These are phyloP conservation scores for Argyra leucocephala DNA, from an alignment of 2,888 invertebrate species.

Conservation along the genomic window DNA sequence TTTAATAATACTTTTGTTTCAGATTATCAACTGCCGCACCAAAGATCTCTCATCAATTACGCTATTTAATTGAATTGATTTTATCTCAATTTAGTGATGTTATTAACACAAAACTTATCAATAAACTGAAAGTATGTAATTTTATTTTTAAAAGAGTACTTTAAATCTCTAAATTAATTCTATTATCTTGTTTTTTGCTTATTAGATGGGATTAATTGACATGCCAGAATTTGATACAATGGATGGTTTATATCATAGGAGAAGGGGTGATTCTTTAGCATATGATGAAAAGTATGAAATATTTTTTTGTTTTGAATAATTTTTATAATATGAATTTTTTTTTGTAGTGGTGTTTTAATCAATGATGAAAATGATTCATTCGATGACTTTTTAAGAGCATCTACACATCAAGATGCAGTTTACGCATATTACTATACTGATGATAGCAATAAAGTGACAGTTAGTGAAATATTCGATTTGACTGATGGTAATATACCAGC, in stretches of 20 bases:
- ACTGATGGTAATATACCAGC: constrained; percentile 60
- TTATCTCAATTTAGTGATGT: constrained; percentile 49
- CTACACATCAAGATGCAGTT: constrained; percentile 72
- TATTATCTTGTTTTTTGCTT: constrained; percentile 2
- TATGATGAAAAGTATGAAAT: constrained; percentile 37
- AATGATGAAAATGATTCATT: constrained; percentile 51
- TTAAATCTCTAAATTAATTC: not conserved
- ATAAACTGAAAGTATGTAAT: constrained; percentile 35
- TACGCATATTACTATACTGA: constrained; percentile 89
- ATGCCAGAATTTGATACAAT: constrained; percentile 40
- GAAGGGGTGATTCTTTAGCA: constrained; percentile 36
- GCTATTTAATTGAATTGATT: constrained; percentile 52
- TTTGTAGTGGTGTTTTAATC: constrained; percentile 4
- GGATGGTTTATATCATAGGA: constrained; percentile 38
- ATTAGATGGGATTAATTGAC: constrained; percentile 32
- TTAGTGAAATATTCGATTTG: constrained; percentile 83
- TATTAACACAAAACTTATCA: constrained; percentile 35
- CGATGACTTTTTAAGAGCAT: constrained; percentile 64
- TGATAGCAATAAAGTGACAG: constrained; percentile 74
- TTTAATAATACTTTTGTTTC: constrained; percentile 17
- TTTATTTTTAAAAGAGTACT: not conserved
- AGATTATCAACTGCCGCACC: constrained; percentile 39
- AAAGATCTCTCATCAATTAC: constrained; percentile 38
- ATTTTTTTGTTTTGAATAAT: not conserved
- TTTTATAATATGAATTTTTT: not conserved